Evolutionary conservation across 2,113 vertebrate genomes (phyloP).

Genomic region (Poecile atricapillus): DNA sequence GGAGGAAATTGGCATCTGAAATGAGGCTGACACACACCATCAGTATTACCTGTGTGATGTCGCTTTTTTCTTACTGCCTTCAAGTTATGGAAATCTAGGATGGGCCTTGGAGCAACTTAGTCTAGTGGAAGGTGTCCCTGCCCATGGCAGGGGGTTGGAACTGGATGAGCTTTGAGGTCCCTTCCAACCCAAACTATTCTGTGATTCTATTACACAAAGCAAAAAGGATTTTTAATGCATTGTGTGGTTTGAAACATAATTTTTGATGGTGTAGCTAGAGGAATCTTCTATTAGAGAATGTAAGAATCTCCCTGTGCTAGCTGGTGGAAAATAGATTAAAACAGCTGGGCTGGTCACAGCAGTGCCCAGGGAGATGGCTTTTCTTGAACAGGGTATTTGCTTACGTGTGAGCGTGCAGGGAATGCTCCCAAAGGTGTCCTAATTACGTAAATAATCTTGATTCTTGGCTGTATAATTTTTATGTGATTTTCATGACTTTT

Average conservation of each 20-base stretch:
- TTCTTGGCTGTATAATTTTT: background rate
- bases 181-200: background rate
- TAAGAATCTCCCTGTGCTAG: background rate
- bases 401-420: background rate
- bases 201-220: background rate
- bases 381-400: background rate
- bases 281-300: background rate
- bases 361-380: background rate
- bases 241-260: background rate
- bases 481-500: background rate
- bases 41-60: background rate
- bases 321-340: background rate
- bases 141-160: background rate
- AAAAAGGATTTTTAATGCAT: background rate
- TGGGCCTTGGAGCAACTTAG: background rate
- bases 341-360: background rate
- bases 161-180: background rate
- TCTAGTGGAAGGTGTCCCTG: background rate
- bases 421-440: background rate
- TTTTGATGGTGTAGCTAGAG: background rate
- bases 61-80: background rate
- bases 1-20: background rate
- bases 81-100: background rate
- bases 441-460: background rate
- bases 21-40: background rate